phyloP scores from a whole-genome alignment of 2,113 vertebrate species.

The Chitala chitala region DNA sequence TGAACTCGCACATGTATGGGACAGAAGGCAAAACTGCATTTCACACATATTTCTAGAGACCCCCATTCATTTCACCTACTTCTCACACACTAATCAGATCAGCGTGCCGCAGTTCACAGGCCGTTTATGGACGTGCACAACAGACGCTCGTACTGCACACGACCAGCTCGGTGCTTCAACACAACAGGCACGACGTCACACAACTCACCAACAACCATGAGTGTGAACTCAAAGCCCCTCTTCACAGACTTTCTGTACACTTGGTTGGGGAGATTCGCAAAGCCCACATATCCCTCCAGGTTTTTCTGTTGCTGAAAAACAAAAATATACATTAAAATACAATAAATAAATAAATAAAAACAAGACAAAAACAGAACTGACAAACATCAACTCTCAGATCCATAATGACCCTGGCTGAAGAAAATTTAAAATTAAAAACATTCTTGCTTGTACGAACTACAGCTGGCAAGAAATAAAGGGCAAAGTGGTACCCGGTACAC shows the following conservation, averaged over 20 bases:
- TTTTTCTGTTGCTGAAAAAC: constrained; percentile 85
- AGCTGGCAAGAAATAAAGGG: no score
- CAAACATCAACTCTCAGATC: background rate
- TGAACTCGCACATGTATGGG: constrained; percentile 3
- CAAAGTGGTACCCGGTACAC: no score
- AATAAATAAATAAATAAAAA: background rate
- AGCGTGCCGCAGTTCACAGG: no score
- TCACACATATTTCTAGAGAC: background rate
- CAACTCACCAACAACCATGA: constrained; percentile 91
- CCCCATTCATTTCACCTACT: no score
- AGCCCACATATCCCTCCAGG: constrained; percentile 93
- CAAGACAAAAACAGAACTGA: background rate
- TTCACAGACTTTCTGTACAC: constrained; percentile 96
- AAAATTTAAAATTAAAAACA: no score
- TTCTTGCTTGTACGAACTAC: no score
- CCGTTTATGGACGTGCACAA: background rate
- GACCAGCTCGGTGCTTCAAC: background rate
- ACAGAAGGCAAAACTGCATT: constrained; percentile 4
- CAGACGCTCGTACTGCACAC: background rate
- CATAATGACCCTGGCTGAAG: no score
- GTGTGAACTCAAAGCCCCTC: constrained; percentile 91
- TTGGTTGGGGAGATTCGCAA: constrained; percentile 93
- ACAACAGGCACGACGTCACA: background rate
- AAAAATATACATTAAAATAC: constrained; percentile 30
- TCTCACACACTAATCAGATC: no score